Base-by-base conservation (phyloP, 2,113 vertebrate genomes). In the Toxostoma redivivum region DNA sequence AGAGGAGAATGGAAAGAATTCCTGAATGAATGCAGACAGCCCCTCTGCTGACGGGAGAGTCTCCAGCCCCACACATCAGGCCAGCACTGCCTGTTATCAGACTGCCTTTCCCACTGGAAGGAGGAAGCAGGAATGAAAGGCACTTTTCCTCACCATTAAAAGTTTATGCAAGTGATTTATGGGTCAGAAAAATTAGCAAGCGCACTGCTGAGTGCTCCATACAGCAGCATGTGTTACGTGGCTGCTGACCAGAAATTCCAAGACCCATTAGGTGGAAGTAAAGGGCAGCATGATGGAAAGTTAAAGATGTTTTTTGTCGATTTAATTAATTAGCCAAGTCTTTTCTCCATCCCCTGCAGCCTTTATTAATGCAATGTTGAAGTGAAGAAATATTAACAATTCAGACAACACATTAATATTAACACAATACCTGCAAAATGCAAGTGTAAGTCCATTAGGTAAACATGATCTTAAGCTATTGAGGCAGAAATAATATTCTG, bases 111-210 rank as follows among this genome's bases (percentile, higher is more conserved):
- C 82, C 72, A 90, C n/a, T 73, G 56, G 71, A 96, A 93, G 51
- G 62, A 95, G 95, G 93, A 97, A 95, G 60, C 67, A 90, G 87
- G 90, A 94, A 95, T 93, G 96, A 96, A 96, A 96, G 82, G 92
- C 88, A 83, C 85, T 94, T 92, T 93, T 86, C 67, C 51, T 96
- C 8, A 0, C 64, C 5, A 12, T 86, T 90, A 92, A 40, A 95
- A 96, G 90, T 96, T 96, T 86, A 81, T 2, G 1, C 53, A 74
- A 93, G 92, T 76, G 80, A 96, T 94, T 97, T 93, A 97, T 50
- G 83, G 93, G 88, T 93, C 94, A 97, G 61, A 91, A 94, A 94
- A 93, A 92, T 86, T 60, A 96, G 69, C 84, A 82, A 94, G 73
- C 15, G 19, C 1, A 0, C 64, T 4, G 6, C 79, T 78, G 89